Conservation (phyloP, 2,113 vertebrate species). For the Nycticryphes semicollaris region DNA sequence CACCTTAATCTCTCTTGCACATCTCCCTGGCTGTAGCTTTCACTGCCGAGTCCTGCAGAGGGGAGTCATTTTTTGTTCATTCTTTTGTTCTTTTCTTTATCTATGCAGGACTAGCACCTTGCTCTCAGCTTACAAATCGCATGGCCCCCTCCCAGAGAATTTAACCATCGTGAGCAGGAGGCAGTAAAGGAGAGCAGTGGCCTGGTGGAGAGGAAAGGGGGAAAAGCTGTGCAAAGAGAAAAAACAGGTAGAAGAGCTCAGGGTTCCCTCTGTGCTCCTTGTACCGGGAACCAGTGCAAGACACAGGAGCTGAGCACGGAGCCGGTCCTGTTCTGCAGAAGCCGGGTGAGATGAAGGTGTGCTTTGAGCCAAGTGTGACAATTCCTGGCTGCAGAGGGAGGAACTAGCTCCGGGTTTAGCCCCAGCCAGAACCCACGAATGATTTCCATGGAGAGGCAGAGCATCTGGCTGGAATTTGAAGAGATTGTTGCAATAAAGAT, state of each 20-base stretch:
- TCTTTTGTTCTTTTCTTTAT: neutral
- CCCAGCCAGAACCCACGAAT: neutral
- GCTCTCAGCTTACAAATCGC: neutral
- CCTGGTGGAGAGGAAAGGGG: neutral
- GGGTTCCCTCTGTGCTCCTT: neutral
- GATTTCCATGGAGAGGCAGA: accelerated
- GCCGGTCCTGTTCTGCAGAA: neutral
- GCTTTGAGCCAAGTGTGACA: neutral
- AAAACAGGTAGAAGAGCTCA: neutral
- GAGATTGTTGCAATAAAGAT: neutral
- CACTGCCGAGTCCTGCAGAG: neutral
- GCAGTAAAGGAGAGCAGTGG: neutral
- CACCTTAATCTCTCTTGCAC: neutral
- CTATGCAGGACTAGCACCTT: neutral
- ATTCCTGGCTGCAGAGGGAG: neutral
- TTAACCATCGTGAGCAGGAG: neutral
- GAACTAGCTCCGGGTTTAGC: neutral
- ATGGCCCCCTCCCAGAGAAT: neutral
- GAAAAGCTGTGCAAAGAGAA: neutral
- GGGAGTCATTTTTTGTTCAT: neutral
- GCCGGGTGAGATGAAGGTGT: neutral
- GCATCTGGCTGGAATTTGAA: neutral
- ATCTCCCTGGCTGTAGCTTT: neutral
- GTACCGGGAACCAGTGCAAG: neutral
- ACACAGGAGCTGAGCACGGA: neutral